Evolutionary conservation across 2,888 invertebrate species (phyloP), one percentile per base, ranked within the genome.

Genomic region (Onchidella celtica): DNA sequence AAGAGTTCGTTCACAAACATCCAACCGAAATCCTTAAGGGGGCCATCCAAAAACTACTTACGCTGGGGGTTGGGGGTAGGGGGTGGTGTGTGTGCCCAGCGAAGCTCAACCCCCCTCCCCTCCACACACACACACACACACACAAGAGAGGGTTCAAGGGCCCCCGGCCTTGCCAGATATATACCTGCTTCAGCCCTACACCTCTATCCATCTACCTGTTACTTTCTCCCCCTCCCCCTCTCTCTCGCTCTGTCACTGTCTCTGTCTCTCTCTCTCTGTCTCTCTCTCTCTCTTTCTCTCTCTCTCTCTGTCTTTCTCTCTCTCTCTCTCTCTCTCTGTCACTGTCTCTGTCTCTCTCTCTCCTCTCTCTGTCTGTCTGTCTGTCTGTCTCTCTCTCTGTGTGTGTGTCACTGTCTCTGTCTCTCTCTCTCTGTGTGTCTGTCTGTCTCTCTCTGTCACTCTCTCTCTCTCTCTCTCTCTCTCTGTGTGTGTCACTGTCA

Each of bases 131-230:
- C n/a, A n/a, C n/a, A n/a, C n/a, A n/a, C n/a, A n/a, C n/a, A n/a
- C n/a, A n/a, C n/a, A n/a, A n/a, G n/a, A n/a, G n/a, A n/a, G n/a
- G n/a, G n/a, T n/a, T n/a, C n/a, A n/a, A n/a, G n/a, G n/a, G n/a
- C n/a, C n/a, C n/a, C n/a, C n/a, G n/a, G n/a, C n/a, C n/a, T n/a
- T n/a, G n/a, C n/a, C n/a, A n/a, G n/a, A n/a, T n/a, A n/a, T n/a
- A n/a, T n/a, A n/a, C n/a, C n/a, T n/a, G n/a, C n/a, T n/a, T n/a
- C n/a, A n/a, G n/a, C 72, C 55, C 47, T 72, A 21, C 29, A 24
- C 55, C 47, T 72, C 72, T 72, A 21, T 72, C 72, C 55, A 21
- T 72, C 72, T 72, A 21, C 55, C 72, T 72, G 24, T 72, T 55
- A 47, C 72, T 72, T 0, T 72, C 47, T 72, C 4, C 55, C 72